These are phyloP conservation scores for Laticauda colubrina DNA, from an alignment of 2,113 vertebrate genomes.

Conservation along the genomic window DNA sequence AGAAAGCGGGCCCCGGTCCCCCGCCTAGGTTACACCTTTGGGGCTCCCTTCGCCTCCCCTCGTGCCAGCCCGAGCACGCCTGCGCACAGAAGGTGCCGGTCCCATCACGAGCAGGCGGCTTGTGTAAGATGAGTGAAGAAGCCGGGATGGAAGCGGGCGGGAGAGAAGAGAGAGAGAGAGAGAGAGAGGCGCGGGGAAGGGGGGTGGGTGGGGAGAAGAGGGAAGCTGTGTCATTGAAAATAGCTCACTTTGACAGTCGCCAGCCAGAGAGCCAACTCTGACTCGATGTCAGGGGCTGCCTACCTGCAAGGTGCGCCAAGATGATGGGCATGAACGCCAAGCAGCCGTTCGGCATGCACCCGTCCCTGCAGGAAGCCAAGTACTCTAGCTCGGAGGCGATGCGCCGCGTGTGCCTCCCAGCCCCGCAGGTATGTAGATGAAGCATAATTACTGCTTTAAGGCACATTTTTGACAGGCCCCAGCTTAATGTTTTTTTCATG, in stretches of 20 bases:
- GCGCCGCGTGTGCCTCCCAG: constrained; percentile 91
- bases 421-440: constrained; percentile 89
- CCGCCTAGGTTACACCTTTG: neutral
- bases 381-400: constrained; percentile 88
- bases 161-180: constrained; percentile 30
- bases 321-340: constrained; percentile 96
- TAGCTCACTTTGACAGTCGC: constrained; percentile 78
- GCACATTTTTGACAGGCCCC: constrained; percentile 74
- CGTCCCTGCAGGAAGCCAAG: constrained; percentile 88
- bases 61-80: constrained; percentile 56
- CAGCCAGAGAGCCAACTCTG: constrained; percentile 66
- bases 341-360: constrained; percentile 91
- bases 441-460: constrained; percentile 70
- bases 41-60: constrained; percentile 7
- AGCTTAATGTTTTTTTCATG: constrained; percentile 83
- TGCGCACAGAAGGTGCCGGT: constrained; percentile 65
- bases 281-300: constrained; percentile 78
- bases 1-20: neutral
- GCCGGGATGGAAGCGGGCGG: constrained; percentile 63
- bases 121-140: constrained; percentile 86
- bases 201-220: constrained; percentile 63
- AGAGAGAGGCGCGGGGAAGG: constrained; percentile 54
- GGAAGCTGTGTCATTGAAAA: constrained; percentile 73
- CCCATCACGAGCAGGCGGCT: constrained; percentile 67
- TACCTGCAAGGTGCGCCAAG: constrained; percentile 73